A percentile compares a stretch with the other conserved stretches of the same genome.
Conservation (phyloP, 2,797 vertebrate species). For the Valencia hispanica region DNA sequence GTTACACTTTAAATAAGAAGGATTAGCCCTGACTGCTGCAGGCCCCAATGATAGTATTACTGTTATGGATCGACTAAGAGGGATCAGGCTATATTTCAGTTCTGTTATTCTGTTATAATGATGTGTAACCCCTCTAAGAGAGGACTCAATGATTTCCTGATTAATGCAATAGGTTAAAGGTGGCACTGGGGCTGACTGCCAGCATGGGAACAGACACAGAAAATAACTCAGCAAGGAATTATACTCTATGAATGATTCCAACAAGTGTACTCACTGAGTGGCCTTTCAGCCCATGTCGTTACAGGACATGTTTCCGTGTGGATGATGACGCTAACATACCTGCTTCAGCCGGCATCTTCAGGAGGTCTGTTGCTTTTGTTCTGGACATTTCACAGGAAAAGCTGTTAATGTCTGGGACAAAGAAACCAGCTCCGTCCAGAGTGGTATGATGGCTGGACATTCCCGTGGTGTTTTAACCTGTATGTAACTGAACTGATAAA, state of each 20-base stretch:
- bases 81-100: slow-evolving; percentile 59
- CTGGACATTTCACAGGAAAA: too few relatives aligned
- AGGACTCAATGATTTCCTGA: slow-evolving; percentile 51
- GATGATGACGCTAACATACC: not conserved
- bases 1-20: slow-evolving; percentile 71
- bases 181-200: slow-evolving; percentile 34
- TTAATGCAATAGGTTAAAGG: slow-evolving; percentile 45
- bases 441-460: too few relatives aligned
- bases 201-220: slow-evolving; percentile 20
- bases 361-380: too few relatives aligned
- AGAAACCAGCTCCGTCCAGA: too few relatives aligned
- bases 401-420: too few relatives aligned
- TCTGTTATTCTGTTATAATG: slow-evolving; percentile 70
- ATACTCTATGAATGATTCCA: not conserved
- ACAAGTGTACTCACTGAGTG: not conserved
- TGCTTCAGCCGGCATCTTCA: too few relatives aligned
- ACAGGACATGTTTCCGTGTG: not conserved
- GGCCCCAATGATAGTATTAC: slow-evolving; percentile 62
- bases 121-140: slow-evolving; percentile 61
- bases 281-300: not conserved
- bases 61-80: slow-evolving; percentile 59
- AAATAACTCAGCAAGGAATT: slow-evolving; percentile 10
- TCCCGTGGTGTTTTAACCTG: too few relatives aligned
- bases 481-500: too few relatives aligned
- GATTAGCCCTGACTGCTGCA: slow-evolving; percentile 68